Base-by-base conservation (phyloP, 2,113 vertebrate genomes). In the Pseudopodoces humilis region DNA sequence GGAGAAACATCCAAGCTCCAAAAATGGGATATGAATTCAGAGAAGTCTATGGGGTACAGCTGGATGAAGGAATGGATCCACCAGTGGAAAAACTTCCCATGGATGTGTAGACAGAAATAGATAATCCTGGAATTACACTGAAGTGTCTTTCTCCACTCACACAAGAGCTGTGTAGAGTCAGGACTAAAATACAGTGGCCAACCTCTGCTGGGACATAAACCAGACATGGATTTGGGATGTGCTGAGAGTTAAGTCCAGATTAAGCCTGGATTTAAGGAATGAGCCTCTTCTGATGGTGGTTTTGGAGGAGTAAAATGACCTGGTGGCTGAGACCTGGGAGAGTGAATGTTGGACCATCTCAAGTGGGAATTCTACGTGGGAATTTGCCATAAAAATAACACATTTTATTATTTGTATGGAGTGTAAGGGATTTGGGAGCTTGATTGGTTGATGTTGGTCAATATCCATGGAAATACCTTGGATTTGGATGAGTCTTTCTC, bases 301-400 rank as follows among this genome's bases (percentile, higher is more conserved):
- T 89, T 65, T 56, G 43, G 49, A 58, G 14, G 3, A 15, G 4
- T 27, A 47, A 47, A 37, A 33, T 4, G 47, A 15, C 11, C 27
- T 10, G 27, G 8, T 22, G 35, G 31, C 23, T 67, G 77, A 68
- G 68, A 56, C 10, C 6, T 17, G 35, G 16, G 2, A 55, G 6
- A 50, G 27, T 0, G 11, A 24, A 5, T 4, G 50, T 37, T 77
- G 28, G 31, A 7, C 4, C 10, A 11, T 8, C 62, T 25, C 20
- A n/a, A 4, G 23, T 6, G 39, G 16, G 9, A 76, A 58, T 1
- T 56, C 11, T 27, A 0, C 8, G 4, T 0, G 4, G 41, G 58
- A 83, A 47, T 33, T 3, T 64, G 7, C 41, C 39, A 13, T 20
- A 6, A 60, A 49, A 63, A 4, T 11, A 21, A 15, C 18, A 3